Base-by-base conservation (phyloP, 2,888 invertebrate genomes). In the Agriotes lineatus region DNA sequence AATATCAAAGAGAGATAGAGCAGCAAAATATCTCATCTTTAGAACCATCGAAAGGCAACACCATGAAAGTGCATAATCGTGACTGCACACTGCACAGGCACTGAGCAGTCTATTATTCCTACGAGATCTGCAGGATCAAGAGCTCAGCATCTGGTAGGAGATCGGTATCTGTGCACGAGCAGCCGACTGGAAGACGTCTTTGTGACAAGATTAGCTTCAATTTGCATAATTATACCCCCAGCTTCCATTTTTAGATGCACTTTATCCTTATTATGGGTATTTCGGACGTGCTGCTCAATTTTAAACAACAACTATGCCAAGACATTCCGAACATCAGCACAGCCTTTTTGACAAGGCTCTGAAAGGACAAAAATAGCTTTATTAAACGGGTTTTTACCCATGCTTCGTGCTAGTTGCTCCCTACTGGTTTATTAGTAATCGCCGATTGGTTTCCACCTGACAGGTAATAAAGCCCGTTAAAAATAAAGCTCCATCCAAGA, bases 161-260 rank as follows among this genome's bases (percentile, higher is more conserved):
- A 48, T 48, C 14, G 48, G 48, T 48, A 48, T 48, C 48, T 3
- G 16, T 6, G 35, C 52, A 52, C 52, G 52, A 52, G 52, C 35
- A 48, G 22, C 12, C 48, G 48, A 48, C 48, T 48, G 48, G 20
- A 35, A 52, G 52, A 30, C 52, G 61, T 61, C 61, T 50, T 37
- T 50, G 52, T 61, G 61, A 50, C 61, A 22, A 61, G 61, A 61
- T 61, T 50, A 61, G 39, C 52, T 60, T 20, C 35, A 50, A 61
- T 61, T 61, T 61, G 61, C 61, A 61, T 61, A 61, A 52, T 61
- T 61, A 52, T 54, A 60, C 44, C 22, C 22, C 10, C 12, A 30
- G 59, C 48, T 25, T 45, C 25, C 45, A 60, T 60, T 60, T 60
- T 60, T 60, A 60, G 59, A 60, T 60, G 22, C 22, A 48, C 48